These are phyloP conservation scores for Varanus salvator DNA, from an alignment of 2,113 vertebrate species.

Conservation along the genomic window DNA sequence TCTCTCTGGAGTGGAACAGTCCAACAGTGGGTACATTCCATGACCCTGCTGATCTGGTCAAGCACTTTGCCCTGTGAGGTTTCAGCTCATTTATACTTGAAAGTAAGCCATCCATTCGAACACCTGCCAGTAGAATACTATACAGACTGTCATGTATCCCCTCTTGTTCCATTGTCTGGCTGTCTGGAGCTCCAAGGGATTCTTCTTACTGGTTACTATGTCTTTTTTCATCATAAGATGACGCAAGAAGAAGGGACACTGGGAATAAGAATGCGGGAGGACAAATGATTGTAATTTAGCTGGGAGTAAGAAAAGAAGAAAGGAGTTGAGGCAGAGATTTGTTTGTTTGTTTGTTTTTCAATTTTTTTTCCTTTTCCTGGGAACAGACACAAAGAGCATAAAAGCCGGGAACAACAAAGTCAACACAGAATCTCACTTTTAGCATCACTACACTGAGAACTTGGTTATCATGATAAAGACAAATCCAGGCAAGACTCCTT, in stretches of 20 bases:
- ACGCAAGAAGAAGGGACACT: background rate
- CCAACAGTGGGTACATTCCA: background rate
- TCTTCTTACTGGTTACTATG: slow-evolving; percentile 61
- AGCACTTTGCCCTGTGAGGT: slow-evolving; percentile 52
- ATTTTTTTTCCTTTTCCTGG: background rate
- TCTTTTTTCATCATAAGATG: slow-evolving; percentile 32
- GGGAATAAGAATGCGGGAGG: slow-evolving; percentile 47
- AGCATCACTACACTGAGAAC: background rate
- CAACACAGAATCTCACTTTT: rapidly evolving
- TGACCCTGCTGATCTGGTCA: background rate
- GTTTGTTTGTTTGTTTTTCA: no score
- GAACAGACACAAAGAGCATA: background rate
- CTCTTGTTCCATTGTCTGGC: slow-evolving; percentile 49
- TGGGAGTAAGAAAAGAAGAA: slow-evolving; percentile 32
- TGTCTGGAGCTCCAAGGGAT: slow-evolving; percentile 14
- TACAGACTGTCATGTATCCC: slow-evolving; percentile 48
- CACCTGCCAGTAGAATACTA: slow-evolving; percentile 39
- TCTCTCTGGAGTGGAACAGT: background rate
- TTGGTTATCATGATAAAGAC: background rate
- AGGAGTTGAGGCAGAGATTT: background rate
- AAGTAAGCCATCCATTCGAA: background rate
- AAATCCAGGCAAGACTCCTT: background rate
- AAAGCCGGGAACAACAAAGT: background rate
- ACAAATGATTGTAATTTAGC: slow-evolving; percentile 56
- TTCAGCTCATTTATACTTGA: slow-evolving; percentile 21